Conservation (phyloP, 92 coral and sea anemone species). For the Anthopleura xanthogrammica region DNA sequence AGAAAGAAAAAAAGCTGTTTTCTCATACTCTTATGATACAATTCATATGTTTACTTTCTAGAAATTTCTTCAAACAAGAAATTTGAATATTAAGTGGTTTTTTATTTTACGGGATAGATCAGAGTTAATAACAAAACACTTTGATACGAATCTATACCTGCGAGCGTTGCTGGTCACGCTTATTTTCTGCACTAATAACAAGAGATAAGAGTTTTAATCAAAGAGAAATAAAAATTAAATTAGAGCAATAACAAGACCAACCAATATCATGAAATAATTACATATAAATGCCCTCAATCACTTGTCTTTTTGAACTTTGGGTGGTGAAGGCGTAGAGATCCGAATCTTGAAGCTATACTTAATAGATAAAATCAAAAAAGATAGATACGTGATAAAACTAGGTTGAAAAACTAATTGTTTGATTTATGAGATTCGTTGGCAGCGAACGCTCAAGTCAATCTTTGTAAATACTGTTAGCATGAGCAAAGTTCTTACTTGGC, state of each 20-base stretch:
- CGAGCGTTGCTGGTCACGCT: background rate
- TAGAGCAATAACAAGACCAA: background rate
- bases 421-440: background rate
- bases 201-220: background rate
- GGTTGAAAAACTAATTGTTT: no score
- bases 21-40: no score
- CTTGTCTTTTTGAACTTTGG: slow-evolving; percentile 21
- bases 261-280: slow-evolving; percentile 8
- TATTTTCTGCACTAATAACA: background rate
- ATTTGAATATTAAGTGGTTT: background rate
- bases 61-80: background rate
- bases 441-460: no score
- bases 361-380: slow-evolving; percentile 22
- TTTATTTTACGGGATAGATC: background rate
- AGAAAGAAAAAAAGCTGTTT: background rate
- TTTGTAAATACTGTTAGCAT: no score
- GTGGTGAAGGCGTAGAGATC: background rate
- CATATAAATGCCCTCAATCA: background rate
- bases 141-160: background rate
- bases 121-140: background rate
- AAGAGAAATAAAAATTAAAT: background rate
- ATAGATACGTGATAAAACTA: background rate
- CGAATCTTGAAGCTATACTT: background rate
- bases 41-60: background rate
- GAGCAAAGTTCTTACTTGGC: background rate